Base-by-base conservation (phyloP, 2,888 invertebrate species). In the Oscheius sp. region DNA sequence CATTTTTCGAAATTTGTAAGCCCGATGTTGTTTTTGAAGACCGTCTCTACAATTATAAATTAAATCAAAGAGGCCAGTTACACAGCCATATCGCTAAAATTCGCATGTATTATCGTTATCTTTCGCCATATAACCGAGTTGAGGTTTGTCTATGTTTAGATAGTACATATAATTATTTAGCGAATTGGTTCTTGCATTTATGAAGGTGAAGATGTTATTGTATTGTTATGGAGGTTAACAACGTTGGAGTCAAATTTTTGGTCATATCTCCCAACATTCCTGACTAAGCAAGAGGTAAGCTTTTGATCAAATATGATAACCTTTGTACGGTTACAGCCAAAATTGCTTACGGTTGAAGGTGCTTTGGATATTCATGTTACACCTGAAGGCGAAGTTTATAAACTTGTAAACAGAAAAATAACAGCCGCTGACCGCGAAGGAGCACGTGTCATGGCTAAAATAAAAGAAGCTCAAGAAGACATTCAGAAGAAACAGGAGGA, bases 121-220 rank as follows among this genome's bases (percentile, higher is more conserved):
- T 81, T 68, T 84, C 84, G 25, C 86, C 85, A 25, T 84, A 76
- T 72, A 85, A 85, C 72, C 85, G 84, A 75, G 75, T 85, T 49
- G 84, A 85, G 73, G 86, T 85, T 52, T 59, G 55, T 58, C 2
- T 23, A 35, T n/a, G 64, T 46, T 46, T n/a, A 27, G 16, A 27
- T 73, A 6, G 59, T 25, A 21, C 21, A 18, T 1, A 43, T 9
- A 55, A 23, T 27, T 58, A 74, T 83, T 35, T 72, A 84, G 84
- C 79, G 84, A 76, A 81, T 82, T 52, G 86, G 85, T 27, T 84
- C 84, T 23, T 83, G 81, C 53, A 78, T 85, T 27, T 86, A 84
- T 64, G 86, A 86, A 59, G 81, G 81, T 21, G 84, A 86, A 56
- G 84, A 86, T 55, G 80, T 84, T 35, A 71, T 86, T n/a, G 82